A percentile compares a stretch with the other conserved stretches of the same genome.
phyloP scores from a whole-genome alignment of 2,113 vertebrate genomes.

The Ptyas mucosa region DNA sequence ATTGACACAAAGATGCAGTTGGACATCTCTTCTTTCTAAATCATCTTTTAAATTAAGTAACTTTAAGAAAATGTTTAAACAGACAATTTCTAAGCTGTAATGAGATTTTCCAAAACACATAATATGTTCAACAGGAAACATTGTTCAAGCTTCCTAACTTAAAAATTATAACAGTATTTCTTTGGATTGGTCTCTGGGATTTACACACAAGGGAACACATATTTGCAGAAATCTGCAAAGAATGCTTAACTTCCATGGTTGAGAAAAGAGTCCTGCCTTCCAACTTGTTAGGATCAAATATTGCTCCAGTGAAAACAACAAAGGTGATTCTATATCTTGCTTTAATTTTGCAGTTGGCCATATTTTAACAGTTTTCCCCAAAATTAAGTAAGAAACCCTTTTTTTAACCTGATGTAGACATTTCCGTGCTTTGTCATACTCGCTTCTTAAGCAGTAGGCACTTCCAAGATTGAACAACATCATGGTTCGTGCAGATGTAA shows the following conservation, averaged over 20 bases:
- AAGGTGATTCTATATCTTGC: neutral
- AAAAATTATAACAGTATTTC: neutral
- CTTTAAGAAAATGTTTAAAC: neutral
- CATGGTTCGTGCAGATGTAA: conserved; percentile 90
- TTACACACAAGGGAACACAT: neutral
- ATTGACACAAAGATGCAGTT: neutral
- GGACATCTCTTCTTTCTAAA: neutral
- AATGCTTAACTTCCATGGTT: neutral
- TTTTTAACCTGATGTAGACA: conserved; percentile 90
- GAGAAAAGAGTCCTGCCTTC: neutral
- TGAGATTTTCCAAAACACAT: neutral
- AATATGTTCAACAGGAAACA: neutral
- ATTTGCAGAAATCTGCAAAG: neutral
- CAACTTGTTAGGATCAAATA: neutral
- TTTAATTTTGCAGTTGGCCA: neutral
- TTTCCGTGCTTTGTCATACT: conserved; percentile 96
- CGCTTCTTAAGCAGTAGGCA: conserved; percentile 93
- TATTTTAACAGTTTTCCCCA: neutral
- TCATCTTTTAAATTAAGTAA: neutral
- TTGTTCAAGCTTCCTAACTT: neutral
- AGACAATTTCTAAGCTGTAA: neutral
- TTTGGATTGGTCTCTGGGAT: neutral
- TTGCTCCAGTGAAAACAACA: neutral
- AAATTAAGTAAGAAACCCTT: neutral
- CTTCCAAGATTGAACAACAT: conserved; percentile 98